Evolutionary conservation across 2,797 vertebrate species (phyloP), one percentile per base, ranked within the genome.

Genomic region (Rhyacichthys aspro): DNA sequence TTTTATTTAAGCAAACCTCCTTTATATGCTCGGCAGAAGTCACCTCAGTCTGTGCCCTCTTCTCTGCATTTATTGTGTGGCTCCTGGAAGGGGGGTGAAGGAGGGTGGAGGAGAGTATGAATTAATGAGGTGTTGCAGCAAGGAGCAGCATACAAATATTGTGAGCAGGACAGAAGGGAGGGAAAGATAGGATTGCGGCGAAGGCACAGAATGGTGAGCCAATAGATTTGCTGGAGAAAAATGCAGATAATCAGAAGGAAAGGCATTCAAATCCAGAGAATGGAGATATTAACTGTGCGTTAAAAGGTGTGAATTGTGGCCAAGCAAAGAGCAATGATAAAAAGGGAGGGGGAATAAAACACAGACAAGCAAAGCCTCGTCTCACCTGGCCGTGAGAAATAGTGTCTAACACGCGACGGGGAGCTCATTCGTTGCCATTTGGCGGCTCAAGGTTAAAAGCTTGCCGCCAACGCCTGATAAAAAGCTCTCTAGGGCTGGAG

Each of bases 381-480:
- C 81, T 78, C 84, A 85, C 90, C 85, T 80, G 79, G 71, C 64
- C 46, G 58, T 81, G 79, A 88, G 80, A 60, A 86, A 88, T 72
- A 15, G 72, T 77, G 84, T 86, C 58, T 7, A 81, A 86, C 86
- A 84, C 44, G 69, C 43, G 61, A 62, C 0, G 37, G 65, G 65
- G 85, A 87, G 86, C 89, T 90, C 87, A 81, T 89, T 87, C 81
- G 80, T 86, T 87, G 91, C 86, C 89, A 82, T 89, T 85, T 85
- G 82, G 87, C 81, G 82, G 85, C 89, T 90, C 91, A 93, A 93
- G 93, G 92, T 93, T 93, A 92, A 92, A 91, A 90, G 88, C 86
- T 84, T 83, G 77, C 86, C 81, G 85, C 81, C 86, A 59, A 57
- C 3, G 78, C 73, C 81, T 90, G 90, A 92, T 90, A 85, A 90